A percentile compares a stretch with the other conserved stretches of the same genome.
Evolutionary conservation across 2,888 invertebrate species (phyloP).

Genomic region (Ligdia adustata): DNA sequence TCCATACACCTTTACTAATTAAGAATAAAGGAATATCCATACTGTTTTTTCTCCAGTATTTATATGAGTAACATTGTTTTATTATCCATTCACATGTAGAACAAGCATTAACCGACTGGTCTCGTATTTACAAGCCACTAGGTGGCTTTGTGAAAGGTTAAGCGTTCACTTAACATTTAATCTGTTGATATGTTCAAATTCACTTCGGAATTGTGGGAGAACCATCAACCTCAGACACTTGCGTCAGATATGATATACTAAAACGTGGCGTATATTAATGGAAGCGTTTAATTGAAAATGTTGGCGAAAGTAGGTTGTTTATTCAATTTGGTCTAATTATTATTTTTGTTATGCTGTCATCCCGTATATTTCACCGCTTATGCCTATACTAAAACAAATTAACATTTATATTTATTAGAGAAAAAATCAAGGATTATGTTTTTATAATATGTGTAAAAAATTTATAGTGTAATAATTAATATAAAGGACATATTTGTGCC

Average conservation of each 20-base stretch:
- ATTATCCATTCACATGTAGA: conserved; percentile 55
- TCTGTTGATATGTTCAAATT: conserved; percentile 21
- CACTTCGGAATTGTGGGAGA: conserved; percentile 23
- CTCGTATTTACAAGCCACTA: conserved; percentile 40
- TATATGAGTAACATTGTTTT: conserved; percentile 58
- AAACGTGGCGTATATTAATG: background rate
- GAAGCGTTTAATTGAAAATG: conserved; percentile 1
- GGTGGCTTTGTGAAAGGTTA: conserved; percentile 36
- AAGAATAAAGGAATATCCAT: conserved; percentile 43
- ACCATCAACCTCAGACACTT: conserved; percentile 9
- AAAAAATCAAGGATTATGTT: no score
- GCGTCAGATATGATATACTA: background rate
- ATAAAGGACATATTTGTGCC: no score
- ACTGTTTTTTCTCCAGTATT: conserved; percentile 32
- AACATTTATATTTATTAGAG: no score
- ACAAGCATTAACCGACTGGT: conserved; percentile 53
- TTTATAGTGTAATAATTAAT: no score
- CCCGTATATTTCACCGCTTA: no score
- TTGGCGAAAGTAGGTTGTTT: background rate
- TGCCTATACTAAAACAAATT: no score
- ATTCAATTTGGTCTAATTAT: no score
- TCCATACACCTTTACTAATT: no score
- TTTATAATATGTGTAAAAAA: no score
- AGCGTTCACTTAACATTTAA: conserved; percentile 30
- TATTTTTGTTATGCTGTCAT: no score